Evolutionary conservation across 2,888 invertebrate species (phyloP).

Genomic region (Metellina segmentata): DNA sequence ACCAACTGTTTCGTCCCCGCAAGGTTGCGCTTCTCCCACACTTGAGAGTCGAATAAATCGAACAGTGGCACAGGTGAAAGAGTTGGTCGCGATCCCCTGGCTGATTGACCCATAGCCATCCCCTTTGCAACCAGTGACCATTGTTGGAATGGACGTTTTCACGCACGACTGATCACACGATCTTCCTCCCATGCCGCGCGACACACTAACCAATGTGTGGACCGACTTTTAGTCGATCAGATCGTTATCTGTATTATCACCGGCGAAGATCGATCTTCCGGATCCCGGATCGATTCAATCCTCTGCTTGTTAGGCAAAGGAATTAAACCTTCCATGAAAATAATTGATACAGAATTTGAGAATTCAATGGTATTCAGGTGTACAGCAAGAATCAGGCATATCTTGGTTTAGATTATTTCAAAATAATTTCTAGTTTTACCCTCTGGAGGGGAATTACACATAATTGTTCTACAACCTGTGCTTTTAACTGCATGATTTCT

Average conservation of each 20-base stretch:
- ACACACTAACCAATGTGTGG: not conserved
- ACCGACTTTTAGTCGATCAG: not conserved
- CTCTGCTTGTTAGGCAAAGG: too few relatives aligned
- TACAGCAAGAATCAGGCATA: too few relatives aligned
- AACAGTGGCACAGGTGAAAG: not conserved
- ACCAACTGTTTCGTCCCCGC: not conserved
- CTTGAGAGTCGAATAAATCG: not conserved
- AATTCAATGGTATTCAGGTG: too few relatives aligned
- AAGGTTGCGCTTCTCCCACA: not conserved
- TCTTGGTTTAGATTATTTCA: too few relatives aligned
- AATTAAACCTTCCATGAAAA: too few relatives aligned
- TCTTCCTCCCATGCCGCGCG: not conserved
- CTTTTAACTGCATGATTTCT: too few relatives aligned
- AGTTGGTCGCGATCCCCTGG: not conserved
- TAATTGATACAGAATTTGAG: too few relatives aligned
- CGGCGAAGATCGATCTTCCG: not conserved
- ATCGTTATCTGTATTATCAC: not conserved
- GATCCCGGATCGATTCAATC: not conserved
- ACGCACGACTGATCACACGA: constrained; percentile 9
- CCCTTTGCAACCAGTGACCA: not conserved
- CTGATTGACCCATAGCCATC: constrained; percentile 52
- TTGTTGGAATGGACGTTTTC: constrained; percentile 18
- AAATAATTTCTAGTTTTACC: too few relatives aligned
- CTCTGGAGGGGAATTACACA: too few relatives aligned
- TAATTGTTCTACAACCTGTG: too few relatives aligned